These are phyloP conservation scores for Nephrotoma appendiculata DNA, from an alignment of 2,888 invertebrate species.

Conservation along the genomic window DNA sequence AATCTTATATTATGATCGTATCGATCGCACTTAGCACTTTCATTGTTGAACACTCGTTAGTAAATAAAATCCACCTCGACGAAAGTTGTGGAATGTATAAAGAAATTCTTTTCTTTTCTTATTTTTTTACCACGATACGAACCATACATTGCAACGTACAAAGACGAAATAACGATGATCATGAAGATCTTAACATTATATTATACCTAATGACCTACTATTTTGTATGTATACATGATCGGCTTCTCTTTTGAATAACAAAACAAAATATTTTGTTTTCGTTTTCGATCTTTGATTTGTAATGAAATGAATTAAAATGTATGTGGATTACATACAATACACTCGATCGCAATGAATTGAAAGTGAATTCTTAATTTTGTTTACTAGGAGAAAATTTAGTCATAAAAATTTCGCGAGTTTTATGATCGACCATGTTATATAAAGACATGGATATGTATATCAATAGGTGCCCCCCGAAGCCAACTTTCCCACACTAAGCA, in stretches of 20 bases:
- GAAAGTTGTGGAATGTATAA: not conserved
- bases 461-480: not conserved
- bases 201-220: conserved; percentile 3
- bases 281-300: not conserved
- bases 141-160: not conserved
- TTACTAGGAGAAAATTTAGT: not conserved
- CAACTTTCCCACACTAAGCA: not conserved
- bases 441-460: not conserved
- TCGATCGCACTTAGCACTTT: not conserved
- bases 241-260: not conserved
- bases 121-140: not conserved
- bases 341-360: not conserved
- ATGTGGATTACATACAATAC: not conserved
- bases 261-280: not conserved
- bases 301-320: not conserved
- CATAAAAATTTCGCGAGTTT: not conserved
- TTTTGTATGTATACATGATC: not conserved
- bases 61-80: not conserved
- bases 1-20: not conserved
- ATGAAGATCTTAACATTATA: not conserved
- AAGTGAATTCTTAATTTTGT: not conserved
- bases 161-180: conserved; percentile 1
- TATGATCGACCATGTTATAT: not conserved
- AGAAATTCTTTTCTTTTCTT: not conserved
- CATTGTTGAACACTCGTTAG: not conserved